Evolutionary conservation across 1,140 invertebrate species (phyloP).

Genomic region (Sinella curviseta): DNA sequence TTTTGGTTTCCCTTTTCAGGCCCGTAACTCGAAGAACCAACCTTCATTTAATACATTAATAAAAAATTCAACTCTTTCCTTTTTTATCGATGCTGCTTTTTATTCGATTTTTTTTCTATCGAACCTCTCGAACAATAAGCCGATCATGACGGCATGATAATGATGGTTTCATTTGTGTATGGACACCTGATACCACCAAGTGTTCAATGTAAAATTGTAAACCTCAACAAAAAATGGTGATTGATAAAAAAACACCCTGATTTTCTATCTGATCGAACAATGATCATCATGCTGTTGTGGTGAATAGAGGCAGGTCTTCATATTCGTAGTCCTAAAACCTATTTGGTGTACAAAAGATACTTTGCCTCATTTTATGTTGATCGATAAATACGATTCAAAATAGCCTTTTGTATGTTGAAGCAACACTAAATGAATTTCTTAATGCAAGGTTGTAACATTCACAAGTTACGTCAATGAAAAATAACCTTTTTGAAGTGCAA

Average conservation of each 20-base stretch:
- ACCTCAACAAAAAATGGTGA: neutral
- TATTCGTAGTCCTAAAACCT: too few relatives aligned
- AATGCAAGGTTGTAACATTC: too few relatives aligned
- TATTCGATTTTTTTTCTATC: too few relatives aligned
- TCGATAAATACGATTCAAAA: neutral
- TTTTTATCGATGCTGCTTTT: too few relatives aligned
- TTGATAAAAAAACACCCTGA: neutral
- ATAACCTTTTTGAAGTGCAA: too few relatives aligned
- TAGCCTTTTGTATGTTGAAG: too few relatives aligned
- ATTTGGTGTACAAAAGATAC: too few relatives aligned
- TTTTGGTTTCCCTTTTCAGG: neutral
- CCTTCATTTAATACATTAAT: neutral
- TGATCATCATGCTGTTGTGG: neutral
- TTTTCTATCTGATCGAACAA: neutral
- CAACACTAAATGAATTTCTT: too few relatives aligned
- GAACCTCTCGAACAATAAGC: too few relatives aligned
- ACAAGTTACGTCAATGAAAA: neutral
- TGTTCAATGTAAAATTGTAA: neutral
- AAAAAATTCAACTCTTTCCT: neutral
- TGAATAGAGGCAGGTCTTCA: too few relatives aligned
- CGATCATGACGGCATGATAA: neutral
- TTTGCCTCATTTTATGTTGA: too few relatives aligned
- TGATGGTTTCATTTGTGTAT: neutral
- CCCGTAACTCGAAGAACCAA: too few relatives aligned
- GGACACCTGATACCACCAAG: slow-evolving; percentile 3